Percentiles rank a stretch among this genome's conserved stretches.
Conservation (phyloP, 2,888 invertebrate species). For the Tanytarsus gracilentus region DNA sequence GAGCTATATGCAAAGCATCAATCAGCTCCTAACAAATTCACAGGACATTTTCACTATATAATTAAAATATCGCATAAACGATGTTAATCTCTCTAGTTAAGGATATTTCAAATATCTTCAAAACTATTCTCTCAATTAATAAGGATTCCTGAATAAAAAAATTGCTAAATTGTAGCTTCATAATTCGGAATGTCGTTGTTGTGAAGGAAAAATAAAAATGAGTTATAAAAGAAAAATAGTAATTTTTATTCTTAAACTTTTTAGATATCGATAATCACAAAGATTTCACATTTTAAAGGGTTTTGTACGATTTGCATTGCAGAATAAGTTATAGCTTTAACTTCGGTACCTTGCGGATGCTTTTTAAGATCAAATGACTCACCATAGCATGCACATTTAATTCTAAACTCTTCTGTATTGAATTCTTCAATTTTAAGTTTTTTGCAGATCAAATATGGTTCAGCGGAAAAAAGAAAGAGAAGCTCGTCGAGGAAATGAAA, state of each 20-base stretch:
- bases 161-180: slow-evolving; percentile 7
- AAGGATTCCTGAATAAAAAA: slow-evolving; percentile 17
- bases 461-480: slow-evolving; percentile 83
- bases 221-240: background rate
- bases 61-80: too few relatives aligned
- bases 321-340: slow-evolving; percentile 98
- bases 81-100: slow-evolving; percentile 23
- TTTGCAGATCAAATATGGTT: slow-evolving; percentile 79
- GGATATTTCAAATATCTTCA: slow-evolving; percentile 19
- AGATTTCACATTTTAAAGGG: slow-evolving; percentile 71
- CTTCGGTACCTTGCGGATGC: slow-evolving; percentile 96
- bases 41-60: too few relatives aligned
- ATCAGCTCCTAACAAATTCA: too few relatives aligned
- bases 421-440: slow-evolving; percentile 83
- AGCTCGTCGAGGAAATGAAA: slow-evolving; percentile 93
- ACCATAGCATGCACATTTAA: slow-evolving; percentile 76
- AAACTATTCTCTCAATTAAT: background rate
- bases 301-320: slow-evolving; percentile 89
- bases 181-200: background rate
- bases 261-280: slow-evolving; percentile 87
- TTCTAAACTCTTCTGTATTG: slow-evolving; percentile 69
- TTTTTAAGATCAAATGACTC: slow-evolving; percentile 87
- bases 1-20: too few relatives aligned
- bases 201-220: background rate
- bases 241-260: background rate